Evolutionary conservation across 2,888 invertebrate genomes (phyloP).

Genomic region (Myopa tessellatipennis): DNA sequence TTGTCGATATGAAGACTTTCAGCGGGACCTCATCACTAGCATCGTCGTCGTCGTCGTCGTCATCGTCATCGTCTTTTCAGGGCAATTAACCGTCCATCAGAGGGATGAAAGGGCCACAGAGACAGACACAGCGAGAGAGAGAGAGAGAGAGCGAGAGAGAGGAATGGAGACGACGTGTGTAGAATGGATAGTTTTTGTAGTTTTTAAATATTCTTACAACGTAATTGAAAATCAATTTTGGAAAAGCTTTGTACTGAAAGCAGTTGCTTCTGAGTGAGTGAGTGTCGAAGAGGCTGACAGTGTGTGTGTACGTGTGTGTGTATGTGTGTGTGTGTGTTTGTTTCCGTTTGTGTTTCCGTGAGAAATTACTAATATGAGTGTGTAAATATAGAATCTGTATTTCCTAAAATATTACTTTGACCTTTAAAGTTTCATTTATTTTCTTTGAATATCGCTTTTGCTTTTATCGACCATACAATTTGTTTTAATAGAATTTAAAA

Average conservation of each 20-base stretch:
- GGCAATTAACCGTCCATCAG: conserved; percentile 28
- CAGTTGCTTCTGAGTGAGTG: neutral
- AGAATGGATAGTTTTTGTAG: too few relatives aligned
- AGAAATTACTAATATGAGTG: neutral
- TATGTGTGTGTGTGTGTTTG: neutral
- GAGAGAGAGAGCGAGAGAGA: too few relatives aligned
- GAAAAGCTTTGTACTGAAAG: neutral
- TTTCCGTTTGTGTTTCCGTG: neutral
- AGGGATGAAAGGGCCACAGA: neutral
- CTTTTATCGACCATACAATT: too few relatives aligned
- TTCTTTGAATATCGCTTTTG: neutral
- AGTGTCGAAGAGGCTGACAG: neutral
- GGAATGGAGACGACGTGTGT: too few relatives aligned
- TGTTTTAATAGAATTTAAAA: too few relatives aligned
- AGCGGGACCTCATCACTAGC: neutral
- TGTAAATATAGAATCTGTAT: neutral
- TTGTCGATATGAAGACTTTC: conserved; percentile 23
- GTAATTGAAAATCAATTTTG: conserved; percentile 19
- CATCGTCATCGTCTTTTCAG: conserved; percentile 9
- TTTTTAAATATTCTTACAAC: neutral
- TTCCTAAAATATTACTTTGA: neutral
- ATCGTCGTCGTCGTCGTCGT: too few relatives aligned
- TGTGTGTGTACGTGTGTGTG: neutral
- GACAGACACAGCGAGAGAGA: neutral
- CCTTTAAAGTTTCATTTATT: neutral